These are phyloP conservation scores for Streptopelia turtur DNA, from an alignment of 2,797 vertebrate genomes.

Conservation along the genomic window DNA sequence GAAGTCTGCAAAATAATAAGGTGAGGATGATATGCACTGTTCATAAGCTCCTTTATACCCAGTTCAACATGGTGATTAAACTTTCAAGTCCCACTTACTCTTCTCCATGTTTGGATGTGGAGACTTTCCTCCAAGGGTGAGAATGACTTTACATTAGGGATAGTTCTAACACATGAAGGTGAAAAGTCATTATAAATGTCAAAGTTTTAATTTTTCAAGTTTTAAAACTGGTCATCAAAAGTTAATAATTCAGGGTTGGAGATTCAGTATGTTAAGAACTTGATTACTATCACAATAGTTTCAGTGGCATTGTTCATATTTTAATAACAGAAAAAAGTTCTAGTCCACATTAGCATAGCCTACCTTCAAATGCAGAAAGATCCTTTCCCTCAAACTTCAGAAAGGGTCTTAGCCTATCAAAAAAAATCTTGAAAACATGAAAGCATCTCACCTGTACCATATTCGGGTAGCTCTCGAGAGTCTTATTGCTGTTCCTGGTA, in stretches of 20 bases:
- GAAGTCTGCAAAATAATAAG: background rate
- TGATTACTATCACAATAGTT: background rate
- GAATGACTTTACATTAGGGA: background rate
- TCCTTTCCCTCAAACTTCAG: background rate
- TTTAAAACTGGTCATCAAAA: background rate
- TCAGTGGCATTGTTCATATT: background rate
- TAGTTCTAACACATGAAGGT: background rate
- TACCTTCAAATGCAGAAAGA: background rate
- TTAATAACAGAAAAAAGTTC: background rate
- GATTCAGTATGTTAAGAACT: background rate
- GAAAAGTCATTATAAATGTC: background rate
- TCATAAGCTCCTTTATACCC: rapidly evolving
- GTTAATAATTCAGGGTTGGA: background rate
- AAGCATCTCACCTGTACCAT: background rate
- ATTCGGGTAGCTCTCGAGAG: background rate
- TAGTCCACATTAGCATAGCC: background rate
- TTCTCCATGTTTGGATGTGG: background rate
- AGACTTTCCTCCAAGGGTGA: background rate
- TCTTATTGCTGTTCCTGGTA: background rate
- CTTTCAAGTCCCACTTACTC: background rate
- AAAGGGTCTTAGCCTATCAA: background rate
- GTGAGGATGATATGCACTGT: background rate
- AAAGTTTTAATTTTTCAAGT: background rate
- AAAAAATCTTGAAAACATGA: background rate
- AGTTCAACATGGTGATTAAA: background rate